A percentile compares a stretch with the other conserved stretches of the same genome.
Conservation (phyloP, 2,888 invertebrate genomes). For the Arge pagana region DNA sequence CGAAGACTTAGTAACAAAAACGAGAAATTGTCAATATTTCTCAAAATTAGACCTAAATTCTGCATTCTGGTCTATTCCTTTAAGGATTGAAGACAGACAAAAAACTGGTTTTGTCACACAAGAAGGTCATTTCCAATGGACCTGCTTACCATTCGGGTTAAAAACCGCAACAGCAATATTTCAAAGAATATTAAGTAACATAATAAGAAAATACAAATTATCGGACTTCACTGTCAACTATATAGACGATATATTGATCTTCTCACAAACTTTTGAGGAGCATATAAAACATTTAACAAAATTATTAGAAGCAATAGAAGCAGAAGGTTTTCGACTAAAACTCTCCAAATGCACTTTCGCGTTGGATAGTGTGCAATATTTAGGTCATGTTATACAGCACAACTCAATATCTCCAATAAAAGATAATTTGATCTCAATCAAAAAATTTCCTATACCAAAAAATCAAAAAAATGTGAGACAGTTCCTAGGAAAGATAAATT, state of each 20-base stretch:
- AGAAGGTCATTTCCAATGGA: conserved; percentile 22
- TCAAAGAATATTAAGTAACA: conserved; percentile 30
- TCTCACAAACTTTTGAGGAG: conserved; percentile 33
- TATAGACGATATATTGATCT: conserved; percentile 38
- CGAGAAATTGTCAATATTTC: conserved; percentile 15
- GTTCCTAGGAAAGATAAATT: conserved; percentile 23
- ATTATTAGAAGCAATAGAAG: conserved; percentile 31
- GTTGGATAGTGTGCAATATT: conserved; percentile 19
- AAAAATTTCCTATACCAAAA: conserved; percentile 18
- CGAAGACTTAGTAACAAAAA: conserved; percentile 24
- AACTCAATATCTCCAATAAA: conserved; percentile 21
- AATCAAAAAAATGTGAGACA: conserved; percentile 21
- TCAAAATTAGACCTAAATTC: conserved; percentile 21
- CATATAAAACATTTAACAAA: conserved; percentile 31
- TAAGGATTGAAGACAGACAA: conserved; percentile 22
- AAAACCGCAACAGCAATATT: conserved; percentile 33
- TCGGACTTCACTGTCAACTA: conserved; percentile 33
- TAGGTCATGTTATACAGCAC: conserved; percentile 21
- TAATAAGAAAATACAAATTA: conserved; percentile 29
- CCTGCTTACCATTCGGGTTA: conserved; percentile 26
- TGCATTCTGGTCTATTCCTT: conserved; percentile 28
- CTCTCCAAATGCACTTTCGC: conserved; percentile 29
- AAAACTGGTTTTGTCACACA: conserved; percentile 31
- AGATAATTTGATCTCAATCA: conserved; percentile 22
- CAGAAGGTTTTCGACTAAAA: conserved; percentile 34